Percentiles rank a stretch among this genome's conserved stretches.
phyloP scores from a whole-genome alignment of 2,888 invertebrate species.

The Lochmaea crataegi region DNA sequence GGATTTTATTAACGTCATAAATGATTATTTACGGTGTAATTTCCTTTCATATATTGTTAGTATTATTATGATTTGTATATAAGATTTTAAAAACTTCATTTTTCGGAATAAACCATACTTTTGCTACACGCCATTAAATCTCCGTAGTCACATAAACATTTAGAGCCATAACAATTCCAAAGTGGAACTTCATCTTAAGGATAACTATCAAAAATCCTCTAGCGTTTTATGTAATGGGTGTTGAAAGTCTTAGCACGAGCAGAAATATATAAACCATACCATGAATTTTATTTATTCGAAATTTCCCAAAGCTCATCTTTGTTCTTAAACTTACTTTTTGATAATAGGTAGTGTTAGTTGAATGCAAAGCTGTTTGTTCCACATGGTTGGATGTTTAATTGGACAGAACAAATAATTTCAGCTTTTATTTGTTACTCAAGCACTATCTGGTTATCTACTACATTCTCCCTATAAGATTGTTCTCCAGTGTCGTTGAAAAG shows the following conservation, averaged over 20 bases:
- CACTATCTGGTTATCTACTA: conserved; percentile 15
- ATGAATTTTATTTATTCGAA: conserved; percentile 50
- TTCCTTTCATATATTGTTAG: too few relatives aligned
- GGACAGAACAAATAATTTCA: conserved; percentile 63
- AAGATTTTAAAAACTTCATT: not conserved
- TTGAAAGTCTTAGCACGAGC: conserved; percentile 44
- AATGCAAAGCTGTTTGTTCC: conserved; percentile 60
- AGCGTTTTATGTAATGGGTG: conserved; percentile 59
- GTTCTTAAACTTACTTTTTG: conserved; percentile 54
- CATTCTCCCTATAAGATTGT: not conserved
- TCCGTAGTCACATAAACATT: conserved; percentile 51
- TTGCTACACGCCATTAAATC: conserved; percentile 50
- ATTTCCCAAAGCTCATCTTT: conserved; percentile 43
- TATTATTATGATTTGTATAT: not conserved
- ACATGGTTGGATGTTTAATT: conserved; percentile 64
- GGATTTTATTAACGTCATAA: too few relatives aligned
- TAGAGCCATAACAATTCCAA: conserved; percentile 52
- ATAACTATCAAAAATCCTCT: conserved; percentile 53
- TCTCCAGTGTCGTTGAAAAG: not conserved
- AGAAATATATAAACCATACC: conserved; percentile 56
- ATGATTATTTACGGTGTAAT: too few relatives aligned
- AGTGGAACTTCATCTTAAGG: conserved; percentile 16
- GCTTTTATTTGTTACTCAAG: conserved; percentile 28
- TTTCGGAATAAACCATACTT: not conserved
- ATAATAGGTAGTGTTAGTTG: conserved; percentile 55